Base-by-base conservation (phyloP, 2,888 invertebrate species). In the Nymphalis urticae region DNA sequence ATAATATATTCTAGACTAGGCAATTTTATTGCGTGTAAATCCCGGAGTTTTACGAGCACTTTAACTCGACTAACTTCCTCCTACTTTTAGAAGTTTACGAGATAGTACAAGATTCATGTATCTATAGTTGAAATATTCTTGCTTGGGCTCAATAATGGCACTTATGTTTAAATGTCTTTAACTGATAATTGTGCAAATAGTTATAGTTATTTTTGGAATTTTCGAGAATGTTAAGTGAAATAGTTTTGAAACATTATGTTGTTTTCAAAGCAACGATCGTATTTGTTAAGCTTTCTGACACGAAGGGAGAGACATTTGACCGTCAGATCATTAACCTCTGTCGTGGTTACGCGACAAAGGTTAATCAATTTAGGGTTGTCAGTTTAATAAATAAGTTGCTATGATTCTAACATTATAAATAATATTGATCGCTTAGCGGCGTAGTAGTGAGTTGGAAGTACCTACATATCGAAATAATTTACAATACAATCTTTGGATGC, bases 241-340 rank as follows among this genome's bases (percentile, higher is more conserved):
- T 59, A 13, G 19, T 42, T 59, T 42, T 10, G 47, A 19, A 59
- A 13, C n/a, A n/a, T 19, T 59, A 7, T 27, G 54, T 6, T 19
- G 19, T 42, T 32, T 36, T 58, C 17, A 58, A 59, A 47, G 59
- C 21, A 21, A 42, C 5, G n/a, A 24, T 56, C 17, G 27, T 56
- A 13, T 42, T 59, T 42, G 36, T 59, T n/a, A 58, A 19, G 47
- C 27, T 19, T 53, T 53, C 21, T 53, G 60, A 66, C 66, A 66
- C 60, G 60, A 66, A 61, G 60, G 47, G 47, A 19, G 48, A 27
- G 64, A 27, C 60, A 21, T 61, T 66, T 61, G 66, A 66, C 66
- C 66, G 61, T 27, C 16, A 66, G 66, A 32, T 66, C 61, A 24
- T 66, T 66, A 50, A 53, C 66, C 66, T 61, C 19, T 53, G 51